Evolutionary conservation across 2,888 invertebrate species (phyloP).

Genomic region (Graphium colonna): DNA sequence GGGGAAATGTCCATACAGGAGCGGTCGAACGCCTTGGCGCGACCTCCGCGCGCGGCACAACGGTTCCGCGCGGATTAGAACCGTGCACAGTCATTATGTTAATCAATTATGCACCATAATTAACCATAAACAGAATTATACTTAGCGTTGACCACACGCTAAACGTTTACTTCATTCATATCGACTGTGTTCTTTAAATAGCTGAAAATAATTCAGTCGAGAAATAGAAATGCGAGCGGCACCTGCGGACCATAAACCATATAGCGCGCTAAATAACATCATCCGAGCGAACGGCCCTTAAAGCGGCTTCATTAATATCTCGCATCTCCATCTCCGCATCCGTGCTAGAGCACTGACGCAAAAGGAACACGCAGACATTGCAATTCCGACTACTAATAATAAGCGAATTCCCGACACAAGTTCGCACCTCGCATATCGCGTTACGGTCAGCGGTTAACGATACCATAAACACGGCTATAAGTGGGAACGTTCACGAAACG

Average conservation of each 20-base stretch:
- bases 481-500: constrained; percentile 26
- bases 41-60: constrained; percentile 14
- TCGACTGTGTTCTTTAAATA: background rate
- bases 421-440: constrained; percentile 47
- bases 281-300: too few relatives aligned
- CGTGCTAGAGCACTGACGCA: constrained; percentile 18
- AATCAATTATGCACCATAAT: background rate
- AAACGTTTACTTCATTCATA: background rate
- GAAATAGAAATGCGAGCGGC: too few relatives aligned
- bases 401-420: constrained; percentile 39
- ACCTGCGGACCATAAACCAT: too few relatives aligned
- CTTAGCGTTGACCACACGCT: background rate
- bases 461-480: constrained; percentile 27
- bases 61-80: constrained; percentile 3
- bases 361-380: constrained; percentile 8
- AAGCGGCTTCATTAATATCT: background rate
- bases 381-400: constrained; percentile 43
- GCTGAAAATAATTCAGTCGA: too few relatives aligned
- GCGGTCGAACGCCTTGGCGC: constrained; percentile 19
- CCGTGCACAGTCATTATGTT: background rate
- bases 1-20: constrained; percentile 19
- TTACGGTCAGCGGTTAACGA: constrained; percentile 44
- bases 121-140: background rate
- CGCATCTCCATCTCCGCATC: constrained; percentile 3
- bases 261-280: too few relatives aligned